Conservation (phyloP, 1,140 invertebrate genomes). For the Apis mellifera region DNA sequence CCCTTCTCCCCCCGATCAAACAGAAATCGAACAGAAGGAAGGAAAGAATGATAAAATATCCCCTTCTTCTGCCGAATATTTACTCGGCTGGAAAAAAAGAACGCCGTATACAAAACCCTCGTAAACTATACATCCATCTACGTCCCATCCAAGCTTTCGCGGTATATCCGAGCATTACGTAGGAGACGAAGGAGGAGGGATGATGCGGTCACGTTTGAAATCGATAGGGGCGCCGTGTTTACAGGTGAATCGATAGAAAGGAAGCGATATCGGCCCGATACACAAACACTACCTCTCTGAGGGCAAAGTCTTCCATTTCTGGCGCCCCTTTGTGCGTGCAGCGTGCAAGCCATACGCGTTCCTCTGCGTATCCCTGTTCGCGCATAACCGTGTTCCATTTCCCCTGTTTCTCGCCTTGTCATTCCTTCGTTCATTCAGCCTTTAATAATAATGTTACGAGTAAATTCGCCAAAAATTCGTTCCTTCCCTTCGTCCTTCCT, state of each 20-base stretch:
- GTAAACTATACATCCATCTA: constrained; percentile 7
- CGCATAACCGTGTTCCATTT: no score
- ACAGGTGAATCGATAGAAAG: constrained; percentile 19
- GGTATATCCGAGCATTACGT: constrained; percentile 6
- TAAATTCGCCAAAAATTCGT: no score
- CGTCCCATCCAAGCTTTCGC: neutral
- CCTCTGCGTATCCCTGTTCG: neutral
- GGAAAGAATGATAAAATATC: no score
- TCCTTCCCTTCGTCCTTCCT: no score
- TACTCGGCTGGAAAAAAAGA: no score
- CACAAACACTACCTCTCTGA: neutral
- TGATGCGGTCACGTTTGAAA: neutral
- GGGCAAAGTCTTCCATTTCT: constrained; percentile 19
- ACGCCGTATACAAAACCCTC: neutral
- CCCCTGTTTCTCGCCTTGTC: no score
- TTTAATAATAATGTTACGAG: no score
- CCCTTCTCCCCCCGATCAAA: no score
- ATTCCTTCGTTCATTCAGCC: no score
- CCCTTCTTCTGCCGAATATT: no score
- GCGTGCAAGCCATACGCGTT: constrained; percentile 5
- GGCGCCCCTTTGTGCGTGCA: neutral
- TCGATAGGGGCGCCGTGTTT: constrained; percentile 15
- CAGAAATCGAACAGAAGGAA: no score
- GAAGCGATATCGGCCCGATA: constrained; percentile 15
- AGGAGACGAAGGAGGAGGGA: neutral